Base-by-base conservation (phyloP, 2,797 vertebrate species). In the Mionectes olivaceus region DNA sequence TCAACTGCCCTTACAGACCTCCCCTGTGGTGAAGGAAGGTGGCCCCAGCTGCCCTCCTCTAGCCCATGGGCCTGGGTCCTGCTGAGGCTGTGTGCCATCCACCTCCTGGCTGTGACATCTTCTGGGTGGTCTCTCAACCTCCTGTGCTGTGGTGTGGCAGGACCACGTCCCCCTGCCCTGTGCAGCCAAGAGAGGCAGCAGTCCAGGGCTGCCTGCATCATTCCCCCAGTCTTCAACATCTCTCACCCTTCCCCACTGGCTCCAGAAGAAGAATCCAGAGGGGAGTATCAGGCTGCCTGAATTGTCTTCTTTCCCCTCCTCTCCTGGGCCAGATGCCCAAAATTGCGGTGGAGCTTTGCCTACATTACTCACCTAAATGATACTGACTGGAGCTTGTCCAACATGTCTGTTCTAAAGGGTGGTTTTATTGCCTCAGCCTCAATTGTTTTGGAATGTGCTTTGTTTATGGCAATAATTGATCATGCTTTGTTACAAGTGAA, bases 381-480 rank as follows among this genome's bases (percentile, higher is more conserved):
- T 73, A 22, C 89, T 89, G 71, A 79, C 88, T 96, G 92, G 93
- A 96, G 27, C 57, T 53, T 65, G 69, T 95, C 93, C 90, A 95
- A 93, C 0, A 1, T 75, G 78, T 91, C 84, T 91, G 75, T 71
- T 91, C 78, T 89, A 95, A 92, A 0, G 65, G 64, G 84, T 70
- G 71, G 28, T 92, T 97, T 95, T 95, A 96, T 94, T 97, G 87
- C 90, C 57, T 92, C 73, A 79, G 71, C 75, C 83, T 90, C 88
- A 92, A 91, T 94, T 94, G 90, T 84, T 93, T 93, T 85, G 68
- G 69, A 95, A 94, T 78, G 78, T 89, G 35, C 84, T 93, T 95
- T 97, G 81, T 96, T 97, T 95, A 94, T 57, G 92, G 82, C 28
- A 78, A 69, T 94, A 95, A 91, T 93, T 89, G 93, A 97, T 95